These are phyloP conservation scores for Coluber constrictor DNA, from an alignment of 2,797 vertebrate genomes.

Conservation along the genomic window DNA sequence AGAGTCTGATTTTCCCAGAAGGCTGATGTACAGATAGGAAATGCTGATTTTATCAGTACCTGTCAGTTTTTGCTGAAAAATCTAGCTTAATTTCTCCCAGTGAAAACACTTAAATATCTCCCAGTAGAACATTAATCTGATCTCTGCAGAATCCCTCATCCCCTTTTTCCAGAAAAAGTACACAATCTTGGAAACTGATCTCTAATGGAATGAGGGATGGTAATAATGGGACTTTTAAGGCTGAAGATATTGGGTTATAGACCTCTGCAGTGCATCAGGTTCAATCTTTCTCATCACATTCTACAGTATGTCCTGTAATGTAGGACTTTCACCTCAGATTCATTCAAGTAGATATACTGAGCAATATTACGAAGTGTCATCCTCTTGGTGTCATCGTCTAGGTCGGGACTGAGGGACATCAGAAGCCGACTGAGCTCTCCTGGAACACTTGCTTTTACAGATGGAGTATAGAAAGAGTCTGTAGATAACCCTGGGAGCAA, in stretches of 20 bases:
- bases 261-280: not conserved
- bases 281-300: not conserved
- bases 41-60: not conserved
- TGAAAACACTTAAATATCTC: not conserved
- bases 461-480: constrained; percentile 22
- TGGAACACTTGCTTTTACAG: not conserved
- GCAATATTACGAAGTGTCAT: constrained; percentile 59
- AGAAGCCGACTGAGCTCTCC: constrained; percentile 62
- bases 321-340: constrained; percentile 50
- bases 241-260: not conserved
- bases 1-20: not conserved
- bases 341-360: constrained; percentile 59
- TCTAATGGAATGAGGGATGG: not conserved
- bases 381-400: constrained; percentile 51
- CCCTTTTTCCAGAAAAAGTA: not conserved
- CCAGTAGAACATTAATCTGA: not conserved
- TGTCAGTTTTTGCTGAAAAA: not conserved
- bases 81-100: not conserved
- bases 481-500: constrained; percentile 50
- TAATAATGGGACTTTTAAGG: not conserved
- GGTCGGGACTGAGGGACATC: constrained; percentile 43
- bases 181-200: not conserved
- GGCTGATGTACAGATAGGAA: not conserved
- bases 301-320: not conserved
- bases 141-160: not conserved